Base-by-base conservation (phyloP, 2,888 invertebrate species). In the Ctenicera cuprea region DNA sequence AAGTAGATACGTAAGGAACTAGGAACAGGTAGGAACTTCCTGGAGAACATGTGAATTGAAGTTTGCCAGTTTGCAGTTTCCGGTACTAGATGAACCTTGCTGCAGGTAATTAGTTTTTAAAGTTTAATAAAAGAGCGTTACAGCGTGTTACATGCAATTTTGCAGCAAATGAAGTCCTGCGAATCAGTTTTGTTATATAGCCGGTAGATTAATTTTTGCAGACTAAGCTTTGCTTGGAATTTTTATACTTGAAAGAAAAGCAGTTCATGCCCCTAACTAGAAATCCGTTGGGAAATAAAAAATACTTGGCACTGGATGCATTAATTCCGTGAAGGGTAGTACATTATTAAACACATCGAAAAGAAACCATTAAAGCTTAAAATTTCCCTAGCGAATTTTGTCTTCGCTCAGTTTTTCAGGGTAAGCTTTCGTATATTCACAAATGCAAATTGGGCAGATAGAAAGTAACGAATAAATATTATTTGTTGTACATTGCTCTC, bases 391-490 rank as follows among this genome's bases (percentile, higher is more conserved):
- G 50, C 2, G 50, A 50, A 20, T 50, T 26, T 20, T n/a, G 3
- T 43, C 43, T 14, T 14, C n/a, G 33, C 33, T 33, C 8, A 9
- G 33, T 33, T 33, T 33, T 33, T 5, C 26, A n/a, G 26, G 26
- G 26, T 26, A 26, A 26, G 5, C n/a, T 26, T 26, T 26, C 26
- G 26, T 33, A 8, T 33, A 5, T 33, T 33, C 33, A 33, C 33
- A 33, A 33, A 54, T 54, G 54, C 14, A 54, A 54, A 54, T 54
- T 54, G 2, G 26, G 30, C 14, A 45, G 45, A 45, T 50, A 30
- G 33, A 33, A 59, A 20, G 59, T 59, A 59, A 38, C 59, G 59
- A 59, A 38, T 59, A 59, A 59, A 59, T 38, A 59, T 59, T 41
- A 20, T 59, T 22, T 26, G 14, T 33, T 54, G 33, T 54, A 33